Percentiles rank a stretch among this genome's conserved stretches.
phyloP scores from a whole-genome alignment of 2,797 vertebrate genomes.

The Coendou prehensilis region DNA sequence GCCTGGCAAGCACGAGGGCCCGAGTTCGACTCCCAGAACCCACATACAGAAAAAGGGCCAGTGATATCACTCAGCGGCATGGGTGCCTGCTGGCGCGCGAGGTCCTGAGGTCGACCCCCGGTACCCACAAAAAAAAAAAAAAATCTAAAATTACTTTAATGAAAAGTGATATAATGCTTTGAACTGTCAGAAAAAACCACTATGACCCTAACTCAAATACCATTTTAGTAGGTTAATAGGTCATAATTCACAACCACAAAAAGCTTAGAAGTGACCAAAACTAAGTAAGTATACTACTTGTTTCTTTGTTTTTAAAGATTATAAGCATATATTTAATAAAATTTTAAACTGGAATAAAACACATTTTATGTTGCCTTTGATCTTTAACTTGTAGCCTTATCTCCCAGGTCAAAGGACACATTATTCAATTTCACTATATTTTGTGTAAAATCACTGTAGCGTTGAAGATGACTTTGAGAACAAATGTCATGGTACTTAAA shows the following conservation, averaged over 20 bases:
- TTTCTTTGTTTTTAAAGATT: conserved; percentile 77
- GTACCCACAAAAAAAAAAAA: no score
- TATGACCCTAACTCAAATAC: conserved; percentile 58
- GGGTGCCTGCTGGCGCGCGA: no score
- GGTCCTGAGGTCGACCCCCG: no score
- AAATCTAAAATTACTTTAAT: conserved; percentile 58
- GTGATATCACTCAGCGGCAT: no score
- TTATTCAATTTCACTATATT: conserved; percentile 93
- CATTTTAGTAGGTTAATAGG: conserved; percentile 53
- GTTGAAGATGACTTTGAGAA: conserved; percentile 92
- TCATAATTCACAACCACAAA: conserved; percentile 73
- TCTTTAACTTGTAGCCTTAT: conserved; percentile 92
- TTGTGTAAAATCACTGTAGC: conserved; percentile 92
- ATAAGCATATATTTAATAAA: conserved; percentile 83
- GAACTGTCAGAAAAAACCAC: conserved; percentile 55
- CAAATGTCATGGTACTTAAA: conserved; percentile 93
- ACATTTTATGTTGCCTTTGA: conserved; percentile 90
- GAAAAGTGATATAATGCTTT: conserved; percentile 59
- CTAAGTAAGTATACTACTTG: conserved; percentile 54
- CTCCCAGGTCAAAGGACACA: conserved; percentile 90
- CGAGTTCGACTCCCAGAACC: no score
- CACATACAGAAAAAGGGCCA: no score
- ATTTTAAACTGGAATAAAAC: conserved; percentile 89
- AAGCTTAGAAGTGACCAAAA: conserved; percentile 55
- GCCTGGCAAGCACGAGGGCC: no score